These are phyloP conservation scores for Alaudala cheleensis DNA, from an alignment of 2,113 vertebrate genomes.

Conservation along the genomic window DNA sequence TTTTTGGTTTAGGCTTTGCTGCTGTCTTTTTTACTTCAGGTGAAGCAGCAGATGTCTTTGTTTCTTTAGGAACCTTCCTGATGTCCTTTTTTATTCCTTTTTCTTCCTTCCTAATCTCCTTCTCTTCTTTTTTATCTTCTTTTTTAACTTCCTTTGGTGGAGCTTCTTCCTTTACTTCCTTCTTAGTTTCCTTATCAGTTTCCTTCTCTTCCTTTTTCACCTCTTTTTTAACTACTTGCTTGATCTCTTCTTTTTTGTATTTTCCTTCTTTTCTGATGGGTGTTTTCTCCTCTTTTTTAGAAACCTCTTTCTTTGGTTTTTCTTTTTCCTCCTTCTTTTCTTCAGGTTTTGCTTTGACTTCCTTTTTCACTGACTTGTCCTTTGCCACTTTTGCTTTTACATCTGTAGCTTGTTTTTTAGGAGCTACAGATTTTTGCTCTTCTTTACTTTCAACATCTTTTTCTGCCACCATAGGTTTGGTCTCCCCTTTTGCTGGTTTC, in stretches of 20 bases:
- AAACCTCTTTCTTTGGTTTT: constrained; percentile 77
- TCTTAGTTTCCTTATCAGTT: constrained; percentile 69
- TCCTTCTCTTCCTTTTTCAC: constrained; percentile 81
- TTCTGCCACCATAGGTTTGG: constrained; percentile 71
- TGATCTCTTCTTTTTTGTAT: constrained; percentile 81
- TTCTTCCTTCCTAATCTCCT: constrained; percentile 85
- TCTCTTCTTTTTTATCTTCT: constrained; percentile 79
- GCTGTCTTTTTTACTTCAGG: constrained; percentile 79
- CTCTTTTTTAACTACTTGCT: constrained; percentile 79
- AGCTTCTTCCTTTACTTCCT: constrained; percentile 80
- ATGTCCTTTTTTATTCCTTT: constrained; percentile 84
- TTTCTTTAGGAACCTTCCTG: constrained; percentile 82
- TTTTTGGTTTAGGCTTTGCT: constrained; percentile 84
- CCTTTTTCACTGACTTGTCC: constrained; percentile 83
- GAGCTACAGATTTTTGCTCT: constrained; percentile 74
- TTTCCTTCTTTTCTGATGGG: constrained; percentile 73
- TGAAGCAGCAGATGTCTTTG: constrained; percentile 69
- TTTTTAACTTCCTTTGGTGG: constrained; percentile 81
- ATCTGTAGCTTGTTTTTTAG: constrained; percentile 83
- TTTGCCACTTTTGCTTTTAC: constrained; percentile 80
- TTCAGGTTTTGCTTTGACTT: constrained; percentile 75
- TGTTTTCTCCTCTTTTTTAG: constrained; percentile 73
- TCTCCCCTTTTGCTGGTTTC: constrained; percentile 67
- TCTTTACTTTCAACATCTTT: constrained; percentile 76
- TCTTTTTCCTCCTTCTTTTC: constrained; percentile 84